phyloP scores from a whole-genome alignment of 2,888 invertebrate genomes.

The Harpagoxenus sublaevis region DNA sequence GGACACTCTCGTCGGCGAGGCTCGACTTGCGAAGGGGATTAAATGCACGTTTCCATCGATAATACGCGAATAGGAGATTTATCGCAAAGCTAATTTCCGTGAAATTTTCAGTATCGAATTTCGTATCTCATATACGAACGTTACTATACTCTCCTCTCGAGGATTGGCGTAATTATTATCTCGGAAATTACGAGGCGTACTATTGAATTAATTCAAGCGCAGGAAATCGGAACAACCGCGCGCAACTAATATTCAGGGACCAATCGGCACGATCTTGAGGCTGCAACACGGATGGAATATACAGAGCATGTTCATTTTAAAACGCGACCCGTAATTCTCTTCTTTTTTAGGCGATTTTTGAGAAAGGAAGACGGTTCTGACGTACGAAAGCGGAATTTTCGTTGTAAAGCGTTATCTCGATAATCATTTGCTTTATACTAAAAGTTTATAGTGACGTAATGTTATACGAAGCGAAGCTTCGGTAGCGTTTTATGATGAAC shows the following conservation, averaged over 20 bases:
- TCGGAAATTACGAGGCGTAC: background rate
- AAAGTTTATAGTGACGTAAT: background rate
- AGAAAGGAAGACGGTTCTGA: conserved; percentile 30
- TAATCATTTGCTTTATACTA: conserved; percentile 13
- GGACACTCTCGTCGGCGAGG: conserved; percentile 54
- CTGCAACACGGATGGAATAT: background rate
- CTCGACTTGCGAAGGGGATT: conserved; percentile 13
- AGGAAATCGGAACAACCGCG: background rate
- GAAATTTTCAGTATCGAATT: conserved; percentile 2
- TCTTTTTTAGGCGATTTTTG: conserved; percentile 24
- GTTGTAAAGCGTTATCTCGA: conserved; percentile 21
- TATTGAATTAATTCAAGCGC: background rate
- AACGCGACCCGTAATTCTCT: conserved; percentile 15
- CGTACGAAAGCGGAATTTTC: conserved; percentile 31
- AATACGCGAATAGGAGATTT: background rate
- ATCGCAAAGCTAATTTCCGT: background rate
- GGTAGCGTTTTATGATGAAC: conserved; percentile 32
- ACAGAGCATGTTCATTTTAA: conserved; percentile 2
- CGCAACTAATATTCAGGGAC: background rate
- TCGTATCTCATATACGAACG: background rate
- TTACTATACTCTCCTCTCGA: background rate
- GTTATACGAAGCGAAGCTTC: conserved; percentile 17
- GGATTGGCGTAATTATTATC: conserved; percentile 4
- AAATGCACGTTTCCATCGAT: background rate
- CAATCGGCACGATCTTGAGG: background rate